These are phyloP conservation scores for Nasonia giraulti DNA, from an alignment of 1,140 invertebrate genomes.

Conservation along the genomic window DNA sequence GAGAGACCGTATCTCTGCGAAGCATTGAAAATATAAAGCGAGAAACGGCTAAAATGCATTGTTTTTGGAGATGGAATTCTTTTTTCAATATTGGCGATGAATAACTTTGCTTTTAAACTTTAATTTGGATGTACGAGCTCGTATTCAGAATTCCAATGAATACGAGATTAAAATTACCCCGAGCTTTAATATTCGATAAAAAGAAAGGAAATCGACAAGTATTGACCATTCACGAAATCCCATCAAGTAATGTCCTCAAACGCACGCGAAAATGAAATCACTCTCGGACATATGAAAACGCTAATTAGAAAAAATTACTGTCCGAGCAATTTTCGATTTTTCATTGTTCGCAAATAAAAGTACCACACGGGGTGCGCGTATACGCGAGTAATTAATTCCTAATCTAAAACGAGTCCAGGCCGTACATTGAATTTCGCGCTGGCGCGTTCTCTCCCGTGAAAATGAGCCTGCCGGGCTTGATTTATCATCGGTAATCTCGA, in stretches of 20 bases:
- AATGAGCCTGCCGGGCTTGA: conserved; percentile 67
- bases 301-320: background rate
- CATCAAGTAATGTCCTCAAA: too few relatives aligned
- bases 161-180: too few relatives aligned
- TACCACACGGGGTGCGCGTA: background rate
- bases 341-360: background rate
- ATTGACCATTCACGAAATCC: too few relatives aligned
- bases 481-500: conserved; percentile 68
- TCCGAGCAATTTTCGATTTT: conserved; percentile 29
- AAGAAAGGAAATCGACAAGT: too few relatives aligned
- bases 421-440: conserved; percentile 37
- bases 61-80: background rate
- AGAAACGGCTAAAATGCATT: background rate
- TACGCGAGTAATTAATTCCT: conserved; percentile 26
- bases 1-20: background rate
- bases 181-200: too few relatives aligned
- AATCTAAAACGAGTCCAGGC: conserved; percentile 30
- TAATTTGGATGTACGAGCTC: too few relatives aligned
- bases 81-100: too few relatives aligned
- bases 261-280: too few relatives aligned
- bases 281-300: too few relatives aligned
- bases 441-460: conserved; percentile 50
- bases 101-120: too few relatives aligned
- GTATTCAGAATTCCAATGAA: too few relatives aligned
- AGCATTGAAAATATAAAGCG: background rate